Base-by-base conservation (phyloP, 2,113 vertebrate genomes). In the Laticauda colubrina region DNA sequence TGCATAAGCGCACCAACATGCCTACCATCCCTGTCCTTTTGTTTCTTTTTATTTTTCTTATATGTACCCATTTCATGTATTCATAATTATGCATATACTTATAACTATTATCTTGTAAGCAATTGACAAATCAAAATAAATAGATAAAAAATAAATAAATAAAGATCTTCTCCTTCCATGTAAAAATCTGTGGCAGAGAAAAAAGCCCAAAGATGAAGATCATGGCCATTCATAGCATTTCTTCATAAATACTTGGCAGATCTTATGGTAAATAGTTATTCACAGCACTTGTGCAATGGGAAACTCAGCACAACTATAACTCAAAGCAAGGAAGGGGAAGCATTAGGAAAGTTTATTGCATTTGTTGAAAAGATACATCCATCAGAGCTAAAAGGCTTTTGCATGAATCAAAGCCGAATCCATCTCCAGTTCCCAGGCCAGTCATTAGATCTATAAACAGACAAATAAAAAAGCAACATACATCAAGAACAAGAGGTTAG, bases 321-420 rank as follows among this genome's bases (percentile, higher is more conserved):
- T 97, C 95, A 96, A 95, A 90, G 81, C 81, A 94, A 95, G 92
- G 93, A 89, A 94, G 94, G 75, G 91, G 91, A 92, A 93, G 86
- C 64, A 75, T 26, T 34, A 11, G 90, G 89, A 61, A 95, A 92
- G 69, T 95, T 96, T 96, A 96, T 94, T 96, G 94, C 95, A 94
- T 93, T 94, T 94, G 93, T 93, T 90, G 94, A 96, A 98, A 98
- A 97, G 98, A 98, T 98, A 98, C 98, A 93, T 98, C 98, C 97
- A 97, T 97, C 94, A 98, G 96, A 86, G 98, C 97, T 93, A 98
- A 96, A 59, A 98, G 96, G 95, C 96, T 93, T 95, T 97, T 96
- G 95, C 97, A 97, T 87, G 96, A 96, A 75, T 98, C 97, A 2
- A 98, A 96, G 96, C 96, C 97, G 96, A 98, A 98, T 1, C 2